Evolutionary conservation across 2,113 vertebrate genomes (phyloP).

Genomic region (Excalfactoria chinensis): DNA sequence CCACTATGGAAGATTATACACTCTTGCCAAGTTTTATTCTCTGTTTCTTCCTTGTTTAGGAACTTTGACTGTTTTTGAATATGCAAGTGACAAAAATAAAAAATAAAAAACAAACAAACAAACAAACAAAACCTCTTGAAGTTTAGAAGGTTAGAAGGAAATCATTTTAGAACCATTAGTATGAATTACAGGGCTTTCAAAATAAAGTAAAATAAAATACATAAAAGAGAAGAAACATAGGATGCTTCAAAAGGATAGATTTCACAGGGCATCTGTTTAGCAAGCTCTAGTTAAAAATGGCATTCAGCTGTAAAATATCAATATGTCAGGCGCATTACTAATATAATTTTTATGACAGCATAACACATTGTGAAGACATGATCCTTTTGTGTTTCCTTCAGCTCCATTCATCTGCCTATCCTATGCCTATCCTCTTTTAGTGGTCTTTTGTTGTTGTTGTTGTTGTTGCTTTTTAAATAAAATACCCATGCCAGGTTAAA

Average conservation of each 20-base stretch:
- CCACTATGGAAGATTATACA: not conserved
- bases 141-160: not conserved
- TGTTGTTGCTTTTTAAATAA: not conserved
- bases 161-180: not conserved
- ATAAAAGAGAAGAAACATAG: not conserved
- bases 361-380: conserved; percentile 41
- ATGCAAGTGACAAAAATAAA: not conserved
- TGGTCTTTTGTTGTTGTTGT: not conserved
- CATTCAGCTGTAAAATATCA: conserved; percentile 65
- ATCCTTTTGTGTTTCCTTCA: conserved; percentile 21
- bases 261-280: conserved; percentile 57
- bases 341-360: conserved; percentile 62
- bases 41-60: not conserved
- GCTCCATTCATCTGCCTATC: not conserved
- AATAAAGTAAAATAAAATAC: not conserved
- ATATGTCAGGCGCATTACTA: conserved; percentile 61
- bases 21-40: not conserved
- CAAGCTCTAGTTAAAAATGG: conserved; percentile 41
- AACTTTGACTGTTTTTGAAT: not conserved
- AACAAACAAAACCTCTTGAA: not conserved
- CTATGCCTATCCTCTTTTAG: conserved; percentile 2
- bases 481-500: not conserved
- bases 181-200: not conserved
- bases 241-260: conserved; percentile 51
- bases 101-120: no score